phyloP scores from a whole-genome alignment of 2,113 vertebrate genomes.

The Callipepla californica region DNA sequence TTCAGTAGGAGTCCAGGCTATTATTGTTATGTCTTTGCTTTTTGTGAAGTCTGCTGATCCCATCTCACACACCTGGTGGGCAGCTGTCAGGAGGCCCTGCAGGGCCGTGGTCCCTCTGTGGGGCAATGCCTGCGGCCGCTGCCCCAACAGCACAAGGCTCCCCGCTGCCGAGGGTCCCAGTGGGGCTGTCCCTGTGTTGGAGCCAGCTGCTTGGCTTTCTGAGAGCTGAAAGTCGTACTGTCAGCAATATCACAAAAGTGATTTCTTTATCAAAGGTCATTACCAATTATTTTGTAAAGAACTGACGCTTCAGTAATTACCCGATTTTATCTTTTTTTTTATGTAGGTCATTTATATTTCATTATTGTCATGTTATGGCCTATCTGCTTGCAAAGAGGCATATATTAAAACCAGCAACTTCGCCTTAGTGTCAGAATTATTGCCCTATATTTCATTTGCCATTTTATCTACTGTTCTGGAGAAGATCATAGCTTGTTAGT shows the following conservation, averaged over 20 bases:
- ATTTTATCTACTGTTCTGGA: slow-evolving; percentile 59
- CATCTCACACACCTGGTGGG: too few species aligned
- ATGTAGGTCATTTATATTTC: slow-evolving; percentile 61
- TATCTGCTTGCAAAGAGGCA: slow-evolving; percentile 41
- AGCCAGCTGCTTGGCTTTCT: neutral
- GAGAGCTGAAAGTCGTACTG: slow-evolving; percentile 4
- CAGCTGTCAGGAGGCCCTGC: too few species aligned
- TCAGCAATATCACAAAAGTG: slow-evolving; percentile 48
- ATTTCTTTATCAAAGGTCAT: slow-evolving; percentile 72
- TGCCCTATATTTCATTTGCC: slow-evolving; percentile 49
- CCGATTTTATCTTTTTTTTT: slow-evolving; percentile 63
- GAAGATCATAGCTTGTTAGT: slow-evolving; percentile 42
- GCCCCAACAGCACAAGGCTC: too few species aligned
- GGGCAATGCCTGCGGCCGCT: too few species aligned
- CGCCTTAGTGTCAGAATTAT: slow-evolving; percentile 27
- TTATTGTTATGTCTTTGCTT: neutral
- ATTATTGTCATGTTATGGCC: slow-evolving; percentile 49
- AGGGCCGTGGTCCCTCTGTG: too few species aligned
- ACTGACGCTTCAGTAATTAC: slow-evolving; percentile 42
- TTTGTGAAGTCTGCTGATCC: neutral
- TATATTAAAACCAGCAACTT: slow-evolving; percentile 34
- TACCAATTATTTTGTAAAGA: slow-evolving; percentile 70
- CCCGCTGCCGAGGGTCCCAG: neutral
- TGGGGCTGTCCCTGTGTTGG: neutral
- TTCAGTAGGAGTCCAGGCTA: neutral